Evolutionary conservation across 2,888 invertebrate species (phyloP).

Genomic region (Pheosia tremula): DNA sequence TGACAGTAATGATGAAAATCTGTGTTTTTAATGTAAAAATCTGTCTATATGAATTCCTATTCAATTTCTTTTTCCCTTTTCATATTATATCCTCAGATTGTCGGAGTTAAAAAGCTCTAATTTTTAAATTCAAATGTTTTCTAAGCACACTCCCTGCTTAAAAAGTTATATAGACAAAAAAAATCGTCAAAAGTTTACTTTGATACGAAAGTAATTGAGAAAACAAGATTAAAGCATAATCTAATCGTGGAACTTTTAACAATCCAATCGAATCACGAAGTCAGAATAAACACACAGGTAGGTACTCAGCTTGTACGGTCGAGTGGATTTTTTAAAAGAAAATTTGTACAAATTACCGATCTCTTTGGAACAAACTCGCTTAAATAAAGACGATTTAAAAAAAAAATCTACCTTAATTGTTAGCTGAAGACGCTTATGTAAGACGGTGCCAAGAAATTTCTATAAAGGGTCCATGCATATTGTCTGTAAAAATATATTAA

Average conservation of each 20-base stretch:
- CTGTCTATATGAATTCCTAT: too few species aligned
- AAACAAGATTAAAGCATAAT: conserved; percentile 57
- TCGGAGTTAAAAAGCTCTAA: neutral
- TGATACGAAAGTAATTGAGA: conserved; percentile 48
- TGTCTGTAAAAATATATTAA: neutral
- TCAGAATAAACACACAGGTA: conserved; percentile 70
- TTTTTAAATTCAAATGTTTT: neutral
- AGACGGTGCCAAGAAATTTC: conserved; percentile 44
- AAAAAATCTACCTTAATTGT: conserved; percentile 78
- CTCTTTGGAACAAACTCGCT: conserved; percentile 55
- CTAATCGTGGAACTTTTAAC: conserved; percentile 59
- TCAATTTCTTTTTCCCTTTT: too few species aligned
- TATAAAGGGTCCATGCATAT: too few species aligned
- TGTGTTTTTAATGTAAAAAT: too few species aligned
- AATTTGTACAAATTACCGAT: conserved; percentile 79
- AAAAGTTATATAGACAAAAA: neutral
- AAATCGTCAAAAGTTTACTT: conserved; percentile 11
- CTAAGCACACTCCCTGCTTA: neutral
- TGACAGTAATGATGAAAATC: too few species aligned
- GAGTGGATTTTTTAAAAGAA: conserved; percentile 69
- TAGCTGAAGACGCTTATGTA: conserved; percentile 45
- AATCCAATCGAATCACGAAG: conserved; percentile 65
- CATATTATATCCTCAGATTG: neutral
- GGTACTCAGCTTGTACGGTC: conserved; percentile 76
- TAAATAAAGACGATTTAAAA: conserved; percentile 72